A percentile compares a stretch with the other conserved stretches of the same genome.
phyloP scores from a whole-genome alignment of 1,140 invertebrate genomes.

The Tetramorium simillimum region DNA sequence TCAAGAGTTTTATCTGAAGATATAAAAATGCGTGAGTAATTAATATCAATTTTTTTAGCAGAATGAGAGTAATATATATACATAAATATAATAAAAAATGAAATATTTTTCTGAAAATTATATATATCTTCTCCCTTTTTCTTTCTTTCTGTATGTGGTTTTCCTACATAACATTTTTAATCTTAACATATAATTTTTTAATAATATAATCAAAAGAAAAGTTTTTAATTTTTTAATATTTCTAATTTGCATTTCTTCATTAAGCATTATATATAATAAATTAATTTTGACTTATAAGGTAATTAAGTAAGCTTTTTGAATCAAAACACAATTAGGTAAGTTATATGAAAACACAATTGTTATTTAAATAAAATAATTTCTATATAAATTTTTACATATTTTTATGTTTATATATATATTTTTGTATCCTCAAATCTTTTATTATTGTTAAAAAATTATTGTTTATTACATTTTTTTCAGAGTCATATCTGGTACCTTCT shows the following conservation, averaged over 20 bases:
- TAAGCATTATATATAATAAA: neutral
- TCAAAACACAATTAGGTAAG: too few relatives aligned
- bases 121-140: neutral
- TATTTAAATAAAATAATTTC: neutral
- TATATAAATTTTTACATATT: too few relatives aligned
- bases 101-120: neutral
- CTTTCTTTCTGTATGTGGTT: neutral
- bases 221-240: neutral
- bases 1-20: slow-evolving; percentile 76
- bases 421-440: too few relatives aligned
- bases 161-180: neutral
- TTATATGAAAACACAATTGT: neutral
- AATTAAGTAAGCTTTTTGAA: neutral
- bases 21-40: slow-evolving; percentile 58
- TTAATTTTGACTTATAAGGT: neutral
- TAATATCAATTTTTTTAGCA: neutral
- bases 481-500: too few relatives aligned
- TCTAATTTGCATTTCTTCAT: neutral
- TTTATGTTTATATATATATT: too few relatives aligned
- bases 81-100: too few relatives aligned
- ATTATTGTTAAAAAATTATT: too few relatives aligned
- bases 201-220: neutral
- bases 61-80: too few relatives aligned
- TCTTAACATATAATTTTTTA: neutral
- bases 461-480: too few relatives aligned